Evolutionary conservation across 2,797 vertebrate species (phyloP), one percentile per base, ranked within the genome.

Genomic region (Phylloscopus collybita): DNA sequence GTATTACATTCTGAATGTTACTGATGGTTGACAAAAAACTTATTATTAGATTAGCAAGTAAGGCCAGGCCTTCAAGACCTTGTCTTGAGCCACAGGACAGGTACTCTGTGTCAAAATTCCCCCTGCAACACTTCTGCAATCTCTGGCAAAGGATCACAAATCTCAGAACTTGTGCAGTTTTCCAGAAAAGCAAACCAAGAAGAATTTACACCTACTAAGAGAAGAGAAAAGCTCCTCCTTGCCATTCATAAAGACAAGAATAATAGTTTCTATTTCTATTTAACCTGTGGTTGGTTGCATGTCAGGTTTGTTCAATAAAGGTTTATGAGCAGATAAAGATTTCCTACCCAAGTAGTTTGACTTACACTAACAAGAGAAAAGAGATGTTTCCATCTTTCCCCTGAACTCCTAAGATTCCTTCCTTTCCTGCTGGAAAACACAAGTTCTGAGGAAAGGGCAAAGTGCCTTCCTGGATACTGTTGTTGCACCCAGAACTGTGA

Each of bases 331-430:
- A 53, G 57, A 22, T 66, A 21, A 86, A 40, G 1, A 9, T 42
- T 69, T 75, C 23, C 50, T 42, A 32, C 40, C 2, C 22, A 50
- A 54, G 15, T 4, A 19, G 21, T 64, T 50, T 44, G 54, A n/a
- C 11, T 71, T 0, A 0, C 6, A 27, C 2, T 45, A 60, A 14
- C 8, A 8, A 4, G 17, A 50, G 32, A 30, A 70, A 47, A 47
- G 16, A 60, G 10, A 25, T n/a, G 8, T 13, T 66, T 15, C 38
- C 21, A 38, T 19, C 15, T n/a, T 42, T 42, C 14, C 14, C 57
- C 21, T 64, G 34, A 53, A 6, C 12, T 76, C 36, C 34, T 21
- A 18, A 40, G 3, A 18, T 5, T 25, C n/a, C 36, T 32, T 40
- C 60, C 21, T 40, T 34, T 34, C 11, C 38, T 50, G 13, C 3